Evolutionary conservation across 2,888 invertebrate species (phyloP), one percentile per base, ranked within the genome.

Genomic region (Eledona agricola): DNA sequence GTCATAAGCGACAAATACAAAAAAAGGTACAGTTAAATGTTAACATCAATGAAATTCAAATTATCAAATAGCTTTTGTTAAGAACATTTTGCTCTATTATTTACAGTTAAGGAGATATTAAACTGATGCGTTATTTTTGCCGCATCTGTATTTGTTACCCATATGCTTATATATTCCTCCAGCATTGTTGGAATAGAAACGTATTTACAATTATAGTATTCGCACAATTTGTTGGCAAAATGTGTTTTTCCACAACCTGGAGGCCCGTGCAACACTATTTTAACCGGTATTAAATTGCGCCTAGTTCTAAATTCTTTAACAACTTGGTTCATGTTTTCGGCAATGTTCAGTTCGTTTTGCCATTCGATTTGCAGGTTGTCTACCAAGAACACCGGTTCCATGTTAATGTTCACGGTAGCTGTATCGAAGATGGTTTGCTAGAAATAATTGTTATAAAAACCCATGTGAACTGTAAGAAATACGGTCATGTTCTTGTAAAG

Each of bases 181-280:
- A 80, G 79, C 53, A 85, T 76, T 0, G 78, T 79, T 53, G 81
- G 78, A 1, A 80, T 78, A 1, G 81, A 80, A 29, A 86, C 69
- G 11, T 45, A 45, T 15, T 45, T 45, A n/a, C 20, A 20, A 17
- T 34, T 80, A 62, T 87, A 87, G 42, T 78, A 72, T 51, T 82
- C 77, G 37, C 80, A 79, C 35, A 87, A 75, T 54, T 74, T 75
- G 59, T 80, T 80, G 0, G 85, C 80, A 45, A 87, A 60, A 10
- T 75, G 77, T 0, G 85, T 83, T 73, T 87, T 87, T 11, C 87
- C 87, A 5, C 81, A 78, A 3, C 83, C 80, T 2, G 87, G 86
- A 10, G 87, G 86, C 1, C 87, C 88, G 58, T 85, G 82, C 1
- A 88, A 70, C 7, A 86, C 64, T 28, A 81, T 70, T 64, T 82